phyloP scores from a whole-genome alignment of 2,797 vertebrate species.

The Tenualosa ilisha region DNA sequence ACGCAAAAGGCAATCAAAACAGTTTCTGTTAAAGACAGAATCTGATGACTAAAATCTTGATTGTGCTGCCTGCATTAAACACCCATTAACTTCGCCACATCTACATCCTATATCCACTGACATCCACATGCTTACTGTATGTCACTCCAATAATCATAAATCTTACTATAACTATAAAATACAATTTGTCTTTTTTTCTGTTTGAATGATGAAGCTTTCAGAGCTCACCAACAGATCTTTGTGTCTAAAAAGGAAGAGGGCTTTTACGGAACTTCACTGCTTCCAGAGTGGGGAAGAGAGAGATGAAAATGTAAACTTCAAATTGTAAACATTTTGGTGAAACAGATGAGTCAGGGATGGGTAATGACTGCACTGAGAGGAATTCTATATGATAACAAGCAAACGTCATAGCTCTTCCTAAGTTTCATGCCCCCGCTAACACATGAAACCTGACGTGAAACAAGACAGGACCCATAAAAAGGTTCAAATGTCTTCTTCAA shows the following conservation, averaged over 20 bases:
- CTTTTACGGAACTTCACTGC: background rate
- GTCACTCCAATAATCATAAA: background rate
- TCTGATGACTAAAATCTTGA: background rate
- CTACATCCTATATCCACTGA: background rate
- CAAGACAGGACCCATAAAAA: constrained; percentile 2
- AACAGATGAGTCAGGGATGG: background rate
- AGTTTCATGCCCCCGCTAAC: background rate
- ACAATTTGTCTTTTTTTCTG: background rate
- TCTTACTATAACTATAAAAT: background rate
- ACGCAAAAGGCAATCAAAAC: background rate
- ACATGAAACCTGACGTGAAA: background rate
- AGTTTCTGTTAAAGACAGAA: background rate
- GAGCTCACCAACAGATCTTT: background rate
- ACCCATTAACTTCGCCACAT: background rate
- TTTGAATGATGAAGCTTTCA: background rate
- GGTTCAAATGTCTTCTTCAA: background rate
- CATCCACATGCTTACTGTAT: background rate
- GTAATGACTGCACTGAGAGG: background rate
- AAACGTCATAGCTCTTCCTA: background rate
- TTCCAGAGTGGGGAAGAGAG: background rate
- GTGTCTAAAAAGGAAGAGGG: background rate
- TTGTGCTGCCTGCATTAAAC: background rate
- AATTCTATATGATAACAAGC: background rate
- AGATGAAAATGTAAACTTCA: background rate
- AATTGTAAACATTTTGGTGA: background rate